phyloP scores from a whole-genome alignment of 92 coral and sea anemone genomes.

The Galaxea fascicularis region DNA sequence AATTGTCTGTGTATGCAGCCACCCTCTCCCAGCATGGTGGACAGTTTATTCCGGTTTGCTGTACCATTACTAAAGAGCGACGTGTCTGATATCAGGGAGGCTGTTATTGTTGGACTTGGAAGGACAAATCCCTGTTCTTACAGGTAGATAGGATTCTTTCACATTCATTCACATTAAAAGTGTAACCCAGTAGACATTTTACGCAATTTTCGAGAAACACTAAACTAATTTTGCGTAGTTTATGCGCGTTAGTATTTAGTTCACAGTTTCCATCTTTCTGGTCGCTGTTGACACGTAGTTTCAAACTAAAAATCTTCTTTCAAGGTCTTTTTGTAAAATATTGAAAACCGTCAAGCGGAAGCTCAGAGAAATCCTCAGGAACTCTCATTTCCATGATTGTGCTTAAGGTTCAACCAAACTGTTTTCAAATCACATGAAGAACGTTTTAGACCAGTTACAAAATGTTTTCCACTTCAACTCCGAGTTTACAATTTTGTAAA shows the following conservation, averaged over 20 bases:
- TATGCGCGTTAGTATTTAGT: not conserved
- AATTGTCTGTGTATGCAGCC: conserved; percentile 68
- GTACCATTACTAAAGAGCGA: conserved; percentile 91
- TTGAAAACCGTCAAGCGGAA: not conserved
- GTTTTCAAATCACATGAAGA: too few species aligned
- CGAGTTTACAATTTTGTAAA: not conserved
- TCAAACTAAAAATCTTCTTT: too few species aligned
- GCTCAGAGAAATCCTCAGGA: not conserved
- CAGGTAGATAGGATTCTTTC: conserved; percentile 69
- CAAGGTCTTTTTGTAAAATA: too few species aligned
- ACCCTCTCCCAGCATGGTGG: conserved; percentile 95
- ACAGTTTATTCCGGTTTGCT: conserved; percentile 95
- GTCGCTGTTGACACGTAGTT: too few species aligned
- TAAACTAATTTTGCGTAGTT: too few species aligned
- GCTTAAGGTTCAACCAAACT: not conserved
- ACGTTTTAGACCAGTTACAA: not conserved
- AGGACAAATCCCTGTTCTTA: conserved; percentile 94
- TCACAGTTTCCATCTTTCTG: too few species aligned
- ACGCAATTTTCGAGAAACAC: too few species aligned
- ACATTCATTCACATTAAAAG: not conserved
- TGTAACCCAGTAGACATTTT: too few species aligned
- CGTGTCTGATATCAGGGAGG: conserved; percentile 86
- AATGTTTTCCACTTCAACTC: not conserved
- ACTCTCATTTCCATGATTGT: not conserved
- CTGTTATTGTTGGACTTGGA: conserved; percentile 92